Base-by-base conservation (phyloP, 2,113 vertebrate genomes). In the Poecile atricapillus region DNA sequence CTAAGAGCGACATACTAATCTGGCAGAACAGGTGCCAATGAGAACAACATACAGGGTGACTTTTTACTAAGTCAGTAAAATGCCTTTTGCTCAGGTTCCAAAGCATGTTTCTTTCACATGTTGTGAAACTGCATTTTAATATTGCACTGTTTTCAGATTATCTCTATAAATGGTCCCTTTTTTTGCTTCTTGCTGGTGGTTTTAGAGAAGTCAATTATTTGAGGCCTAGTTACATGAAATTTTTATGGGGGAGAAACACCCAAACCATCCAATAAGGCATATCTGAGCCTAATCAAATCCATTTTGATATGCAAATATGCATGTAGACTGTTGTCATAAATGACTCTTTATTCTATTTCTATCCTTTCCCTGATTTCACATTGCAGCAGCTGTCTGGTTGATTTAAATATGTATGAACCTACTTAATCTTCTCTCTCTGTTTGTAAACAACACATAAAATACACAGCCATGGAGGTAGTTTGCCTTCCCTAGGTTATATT, bases 1-100 rank as follows among this genome's bases (percentile, higher is more conserved):
- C 96, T 89, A 73, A 58, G 87, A 97, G 95, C 92, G 47, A 74
- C 86, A 74, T 88, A 90, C 56, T 89, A 69, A 95, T 90, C 89
- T 97, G 96, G 93, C 95, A 92, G 85, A 95, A 86, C 87, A 92
- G 46, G 94, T 95, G 87, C 90, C 95, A 88, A 87, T 86, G 83
- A 91, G 91, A 95, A 97, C 81, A 90, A 77, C 86, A 92, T 80
- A 92, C 93, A 96, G 92, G 96, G 94, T 98, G 95, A 97, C 94
- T 97, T 97, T 90, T 96, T 96, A 90, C 78, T 74, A 64, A 94
- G 87, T 94, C 93, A 81, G 86, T 95, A 82, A 96, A 91, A 97
- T 86, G 96, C 95, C 89, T 97, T 97, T 98, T 97, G 96, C 97
- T 98, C 98, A 97, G 97, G 98, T 98, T 98, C 94, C 95, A 95